A percentile compares a stretch with the other conserved stretches of the same genome.
These are phyloP conservation scores for Sphecodes monilicornis DNA, from an alignment of 2,888 invertebrate species.

Conservation along the genomic window DNA sequence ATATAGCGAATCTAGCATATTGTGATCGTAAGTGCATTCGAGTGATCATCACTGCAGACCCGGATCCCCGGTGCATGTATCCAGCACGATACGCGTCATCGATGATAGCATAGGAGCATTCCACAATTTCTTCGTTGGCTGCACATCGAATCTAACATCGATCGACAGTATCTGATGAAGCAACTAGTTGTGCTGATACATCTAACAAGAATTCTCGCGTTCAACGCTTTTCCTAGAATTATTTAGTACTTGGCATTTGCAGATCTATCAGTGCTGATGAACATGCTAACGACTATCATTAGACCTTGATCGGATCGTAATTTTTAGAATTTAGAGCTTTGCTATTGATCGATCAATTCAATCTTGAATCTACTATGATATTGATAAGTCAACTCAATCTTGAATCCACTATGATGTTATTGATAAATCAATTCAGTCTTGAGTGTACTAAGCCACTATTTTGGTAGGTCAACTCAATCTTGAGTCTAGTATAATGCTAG, in stretches of 20 bases:
- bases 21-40: conserved; percentile 50
- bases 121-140: conserved; percentile 9
- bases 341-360: not conserved
- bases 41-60: conserved; percentile 47
- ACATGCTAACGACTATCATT: not conserved
- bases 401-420: too few relatives aligned
- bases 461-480: not conserved
- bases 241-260: not conserved
- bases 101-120: conserved; percentile 34
- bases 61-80: conserved; percentile 50
- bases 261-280: not conserved
- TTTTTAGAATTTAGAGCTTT: not conserved
- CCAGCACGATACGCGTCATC: conserved; percentile 51
- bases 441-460: not conserved
- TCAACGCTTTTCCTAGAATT: not conserved
- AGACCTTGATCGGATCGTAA: not conserved
- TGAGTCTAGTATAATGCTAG: not conserved
- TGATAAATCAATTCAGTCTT: too few relatives aligned
- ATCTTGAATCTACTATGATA: not conserved
- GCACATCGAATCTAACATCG: not conserved
- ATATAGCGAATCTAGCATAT: conserved; percentile 22
- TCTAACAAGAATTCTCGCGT: conserved; percentile 1
- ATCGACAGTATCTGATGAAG: not conserved
- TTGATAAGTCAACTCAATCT: too few relatives aligned
- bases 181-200: not conserved